Evolutionary conservation across 2,797 vertebrate species (phyloP), one percentile per base, ranked within the genome.

Genomic region (Chaetophractus vellerosus): DNA sequence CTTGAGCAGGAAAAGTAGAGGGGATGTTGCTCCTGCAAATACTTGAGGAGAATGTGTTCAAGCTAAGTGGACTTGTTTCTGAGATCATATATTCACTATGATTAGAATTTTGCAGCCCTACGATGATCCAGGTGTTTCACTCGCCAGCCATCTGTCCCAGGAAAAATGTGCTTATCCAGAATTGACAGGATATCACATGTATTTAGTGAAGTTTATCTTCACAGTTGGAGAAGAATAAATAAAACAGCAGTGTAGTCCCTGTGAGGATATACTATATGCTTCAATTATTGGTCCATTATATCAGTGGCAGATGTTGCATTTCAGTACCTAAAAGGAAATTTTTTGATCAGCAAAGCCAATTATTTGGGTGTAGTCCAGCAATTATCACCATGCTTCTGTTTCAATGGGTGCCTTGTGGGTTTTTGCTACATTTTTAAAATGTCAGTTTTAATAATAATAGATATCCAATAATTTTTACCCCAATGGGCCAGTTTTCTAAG

Each of bases 281-380:
- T 98, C 97, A 96, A 93, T 98, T 98, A 98, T 97, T 97, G 96
- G 97, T 97, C 95, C 95, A 81, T 98, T 98, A 91, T 98, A 98
- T 98, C 96, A 96, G 97, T 80, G 97, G 95, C 98, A 98, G 98
- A 98, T 98, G 98, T 98, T 98, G n/a, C 92, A 94, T 98, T 98
- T 97, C 85, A 52, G 92, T 96, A 82, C 78, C 92, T 97, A 97
- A 96, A 76, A 82, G 78, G 81, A 95, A 97, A 95, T n/a, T 93
- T 98, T 98, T 97, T 97, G 92, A 98, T 98, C 96, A 98, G 94
- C 97, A 98, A 97, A 98, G 68, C 61, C 66, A 92, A n/a, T 59
- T 96, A 88, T 98, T 98, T 96, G 91, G 89, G 9, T 92, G 92
- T 97, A 55, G 48, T 92, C 69, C 68, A 1, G 18, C 87, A 97